Percentiles rank a stretch among this genome's conserved stretches.
phyloP scores from a whole-genome alignment of 1,140 invertebrate genomes.

The Ridgeia piscesae region DNA sequence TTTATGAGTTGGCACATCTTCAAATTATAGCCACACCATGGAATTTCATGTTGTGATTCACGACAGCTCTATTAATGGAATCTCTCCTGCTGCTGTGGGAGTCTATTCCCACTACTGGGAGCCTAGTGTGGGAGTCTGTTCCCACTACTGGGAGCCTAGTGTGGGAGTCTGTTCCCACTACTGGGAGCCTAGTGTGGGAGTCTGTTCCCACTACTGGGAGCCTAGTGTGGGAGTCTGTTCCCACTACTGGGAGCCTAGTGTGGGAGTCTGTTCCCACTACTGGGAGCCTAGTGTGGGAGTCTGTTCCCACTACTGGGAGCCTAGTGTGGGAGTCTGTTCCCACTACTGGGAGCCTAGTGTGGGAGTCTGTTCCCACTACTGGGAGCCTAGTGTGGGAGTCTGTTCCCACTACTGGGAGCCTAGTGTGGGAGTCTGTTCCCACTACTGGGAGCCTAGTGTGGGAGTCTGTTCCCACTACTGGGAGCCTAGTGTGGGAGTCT shows the following conservation, averaged over 20 bases:
- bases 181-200: not conserved
- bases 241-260: no score
- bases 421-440: not conserved
- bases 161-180: no score
- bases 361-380: no score
- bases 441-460: not conserved
- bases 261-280: no score
- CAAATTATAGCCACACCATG: not conserved
- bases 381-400: not conserved
- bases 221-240: not conserved
- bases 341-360: no score
- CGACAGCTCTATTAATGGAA: not conserved
- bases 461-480: no score
- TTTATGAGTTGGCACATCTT: not conserved
- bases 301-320: no score
- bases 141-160: no score
- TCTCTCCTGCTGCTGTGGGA: not conserved
- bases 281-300: not conserved
- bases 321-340: not conserved
- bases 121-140: not conserved
- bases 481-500: not conserved
- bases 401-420: no score
- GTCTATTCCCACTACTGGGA: no score
- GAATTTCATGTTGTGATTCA: not conserved
- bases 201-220: no score